A percentile compares a stretch with the other conserved stretches of the same genome.
Evolutionary conservation across 2,888 invertebrate genomes (phyloP).

Genomic region (Stenodema calcarata): DNA sequence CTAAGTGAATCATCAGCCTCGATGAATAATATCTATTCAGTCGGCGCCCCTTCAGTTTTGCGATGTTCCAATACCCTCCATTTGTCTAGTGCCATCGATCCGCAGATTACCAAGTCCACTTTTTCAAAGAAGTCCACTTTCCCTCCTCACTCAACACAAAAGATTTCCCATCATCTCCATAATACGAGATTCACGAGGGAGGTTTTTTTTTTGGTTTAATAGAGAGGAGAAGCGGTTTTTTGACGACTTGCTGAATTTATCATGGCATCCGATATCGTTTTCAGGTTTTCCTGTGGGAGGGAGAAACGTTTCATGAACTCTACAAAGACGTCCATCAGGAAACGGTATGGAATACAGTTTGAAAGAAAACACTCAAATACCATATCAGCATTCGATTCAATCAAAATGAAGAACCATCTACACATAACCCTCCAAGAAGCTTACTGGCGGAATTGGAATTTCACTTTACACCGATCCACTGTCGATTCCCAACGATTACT

Average conservation of each 20-base stretch:
- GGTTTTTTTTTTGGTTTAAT: not conserved
- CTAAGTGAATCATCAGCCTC: slow-evolving; percentile 42
- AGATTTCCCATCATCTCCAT: slow-evolving; percentile 19
- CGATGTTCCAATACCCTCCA: slow-evolving; percentile 46
- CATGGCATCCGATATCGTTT: slow-evolving; percentile 24
- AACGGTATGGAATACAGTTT: not conserved
- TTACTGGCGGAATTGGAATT: too few relatives aligned
- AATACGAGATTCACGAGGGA: slow-evolving; percentile 7
- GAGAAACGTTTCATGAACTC: not conserved
- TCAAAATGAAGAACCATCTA: too few relatives aligned
- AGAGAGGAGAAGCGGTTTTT: slow-evolving; percentile 1
- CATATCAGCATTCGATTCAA: too few relatives aligned
- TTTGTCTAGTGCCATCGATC: slow-evolving; percentile 46
- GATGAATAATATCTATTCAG: slow-evolving; percentile 41
- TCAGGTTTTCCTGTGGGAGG: not conserved
- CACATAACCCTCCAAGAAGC: too few relatives aligned
- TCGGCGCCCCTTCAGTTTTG: not conserved
- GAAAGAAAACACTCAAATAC: too few relatives aligned
- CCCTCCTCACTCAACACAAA: not conserved
- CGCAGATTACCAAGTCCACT: slow-evolving; percentile 38
- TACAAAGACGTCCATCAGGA: not conserved
- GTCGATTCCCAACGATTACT: too few relatives aligned
- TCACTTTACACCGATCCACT: too few relatives aligned
- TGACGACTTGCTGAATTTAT: slow-evolving; percentile 20
- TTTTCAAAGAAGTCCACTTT: not conserved